Evolutionary conservation across 2,113 vertebrate species (phyloP).

Genomic region (Zingel zingel): DNA sequence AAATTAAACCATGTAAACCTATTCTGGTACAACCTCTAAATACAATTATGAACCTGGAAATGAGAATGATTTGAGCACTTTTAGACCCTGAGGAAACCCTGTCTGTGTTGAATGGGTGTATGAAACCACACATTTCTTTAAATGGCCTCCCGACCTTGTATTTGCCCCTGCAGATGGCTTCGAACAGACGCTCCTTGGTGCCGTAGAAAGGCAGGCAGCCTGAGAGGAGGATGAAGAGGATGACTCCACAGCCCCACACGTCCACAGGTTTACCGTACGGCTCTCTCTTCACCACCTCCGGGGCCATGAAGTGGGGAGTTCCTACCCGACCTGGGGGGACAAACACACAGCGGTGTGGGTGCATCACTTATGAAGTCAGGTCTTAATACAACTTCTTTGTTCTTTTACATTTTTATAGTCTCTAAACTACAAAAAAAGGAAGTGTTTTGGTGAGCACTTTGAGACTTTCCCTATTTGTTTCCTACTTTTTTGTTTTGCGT

Average conservation of each 20-base stretch:
- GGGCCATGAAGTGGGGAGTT: conserved; percentile 99
- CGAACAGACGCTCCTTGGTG: conserved; percentile 98
- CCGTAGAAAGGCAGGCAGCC: conserved; percentile 99
- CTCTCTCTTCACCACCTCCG: conserved; percentile 98
- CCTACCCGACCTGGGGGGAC: conserved; percentile 91
- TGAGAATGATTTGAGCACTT: too few species aligned
- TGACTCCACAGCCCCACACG: conserved; percentile 99
- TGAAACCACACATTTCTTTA: too few species aligned
- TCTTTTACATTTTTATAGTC: not conserved
- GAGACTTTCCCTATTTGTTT: not conserved
- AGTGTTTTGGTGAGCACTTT: not conserved
- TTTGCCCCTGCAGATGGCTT: conserved; percentile 98
- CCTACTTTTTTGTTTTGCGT: too few species aligned
- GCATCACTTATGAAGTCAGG: too few species aligned
- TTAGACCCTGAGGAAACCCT: too few species aligned
- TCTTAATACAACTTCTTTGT: not conserved
- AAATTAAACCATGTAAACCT: too few species aligned
- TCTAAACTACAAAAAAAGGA: not conserved
- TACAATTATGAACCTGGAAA: too few species aligned
- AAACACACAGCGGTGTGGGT: too few species aligned
- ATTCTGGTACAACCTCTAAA: too few species aligned
- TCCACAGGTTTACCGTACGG: conserved; percentile 99
- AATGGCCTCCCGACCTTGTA: conserved; percentile 87
- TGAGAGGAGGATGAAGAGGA: conserved; percentile 98
- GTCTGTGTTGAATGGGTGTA: too few species aligned